These are phyloP conservation scores for Epizoanthus illoricatus DNA, from an alignment of 92 coral and sea anemone species.

Conservation along the genomic window DNA sequence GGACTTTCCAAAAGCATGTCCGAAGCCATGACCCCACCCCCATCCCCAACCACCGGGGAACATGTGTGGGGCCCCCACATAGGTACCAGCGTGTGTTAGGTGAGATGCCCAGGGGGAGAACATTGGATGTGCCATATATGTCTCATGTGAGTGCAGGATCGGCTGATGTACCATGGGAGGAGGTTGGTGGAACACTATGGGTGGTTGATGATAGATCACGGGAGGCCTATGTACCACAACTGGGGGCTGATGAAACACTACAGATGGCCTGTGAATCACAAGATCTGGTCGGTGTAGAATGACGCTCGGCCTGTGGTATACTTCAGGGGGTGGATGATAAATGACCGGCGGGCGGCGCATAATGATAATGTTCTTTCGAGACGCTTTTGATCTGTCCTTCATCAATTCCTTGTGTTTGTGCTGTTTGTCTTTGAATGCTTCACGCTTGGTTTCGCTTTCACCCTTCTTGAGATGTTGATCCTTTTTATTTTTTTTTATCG, in stretches of 20 bases:
- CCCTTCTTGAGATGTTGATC: conserved; percentile 13
- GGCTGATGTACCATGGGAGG: conserved; percentile 92
- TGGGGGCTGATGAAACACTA: conserved; percentile 84
- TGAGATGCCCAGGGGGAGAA: conserved; percentile 69
- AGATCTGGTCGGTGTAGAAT: conserved; percentile 86
- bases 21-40: conserved; percentile 56
- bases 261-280: conserved; percentile 89
- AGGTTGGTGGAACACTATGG: conserved; percentile 88
- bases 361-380: conserved; percentile 80
- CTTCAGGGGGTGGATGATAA: conserved; percentile 94
- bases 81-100: conserved; percentile 62
- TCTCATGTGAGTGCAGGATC: conserved; percentile 77
- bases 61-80: conserved; percentile 76
- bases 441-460: conserved; percentile 19
- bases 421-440: conserved; percentile 13
- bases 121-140: conserved; percentile 77
- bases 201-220: conserved; percentile 85
- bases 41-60: conserved; percentile 67
- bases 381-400: conserved; percentile 41
- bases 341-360: conserved; percentile 94
- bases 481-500: conserved; percentile 31
- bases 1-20: conserved; percentile 81
- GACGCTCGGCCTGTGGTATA: conserved; percentile 86
- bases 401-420: conserved; percentile 6
- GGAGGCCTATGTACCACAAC: conserved; percentile 86